These are phyloP conservation scores for Stenodema calcarata DNA, from an alignment of 2,888 invertebrate genomes.

Conservation along the genomic window DNA sequence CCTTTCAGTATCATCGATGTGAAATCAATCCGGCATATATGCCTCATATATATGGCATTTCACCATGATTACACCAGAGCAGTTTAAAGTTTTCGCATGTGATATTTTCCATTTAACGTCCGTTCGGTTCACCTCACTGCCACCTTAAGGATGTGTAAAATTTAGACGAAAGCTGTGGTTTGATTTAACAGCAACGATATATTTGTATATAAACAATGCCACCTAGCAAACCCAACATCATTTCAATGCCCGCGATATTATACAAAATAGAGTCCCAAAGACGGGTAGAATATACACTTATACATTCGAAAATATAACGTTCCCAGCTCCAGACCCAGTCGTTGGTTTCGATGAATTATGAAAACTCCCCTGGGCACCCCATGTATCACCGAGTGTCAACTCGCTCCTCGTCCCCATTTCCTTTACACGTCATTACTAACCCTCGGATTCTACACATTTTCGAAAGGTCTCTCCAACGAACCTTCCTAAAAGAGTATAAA, in stretches of 20 bases:
- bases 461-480: neutral
- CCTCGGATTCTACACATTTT: constrained; percentile 3
- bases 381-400: neutral
- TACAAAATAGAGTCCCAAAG: neutral
- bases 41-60: too few species aligned
- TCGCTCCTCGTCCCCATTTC: constrained; percentile 1
- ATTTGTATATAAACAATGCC: neutral
- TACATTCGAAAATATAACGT: neutral
- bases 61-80: too few species aligned
- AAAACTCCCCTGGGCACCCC: constrained; percentile 1
- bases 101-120: too few species aligned
- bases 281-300: neutral
- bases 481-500: neutral
- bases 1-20: too few species aligned
- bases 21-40: too few species aligned
- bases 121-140: too few species aligned
- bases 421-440: neutral
- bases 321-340: neutral
- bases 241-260: neutral
- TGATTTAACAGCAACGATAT: too few species aligned
- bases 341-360: constrained; percentile 19
- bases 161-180: too few species aligned
- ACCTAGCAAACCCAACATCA: neutral
- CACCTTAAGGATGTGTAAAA: too few species aligned
- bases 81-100: too few species aligned